These are phyloP conservation scores for Penaeus monodon DNA, from an alignment of 2,888 invertebrate genomes.

Conservation along the genomic window DNA sequence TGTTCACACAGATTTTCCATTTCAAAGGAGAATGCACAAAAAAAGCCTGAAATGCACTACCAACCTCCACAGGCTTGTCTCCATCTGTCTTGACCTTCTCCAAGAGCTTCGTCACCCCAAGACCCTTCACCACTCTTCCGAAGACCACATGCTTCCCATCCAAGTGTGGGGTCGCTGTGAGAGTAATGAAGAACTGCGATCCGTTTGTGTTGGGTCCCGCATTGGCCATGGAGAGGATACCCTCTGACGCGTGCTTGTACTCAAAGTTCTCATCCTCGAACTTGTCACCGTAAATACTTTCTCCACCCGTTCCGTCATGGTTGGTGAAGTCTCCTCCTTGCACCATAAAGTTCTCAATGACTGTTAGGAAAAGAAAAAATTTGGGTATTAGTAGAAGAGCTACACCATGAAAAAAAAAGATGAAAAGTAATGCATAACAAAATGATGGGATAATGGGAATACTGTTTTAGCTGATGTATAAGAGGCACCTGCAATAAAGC, in stretches of 20 bases:
- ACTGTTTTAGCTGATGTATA: no score
- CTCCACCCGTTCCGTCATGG: constrained; percentile 64
- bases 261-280: constrained; percentile 65
- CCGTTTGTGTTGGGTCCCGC: constrained; percentile 64
- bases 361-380: constrained; percentile 33
- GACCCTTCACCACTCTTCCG: constrained; percentile 59
- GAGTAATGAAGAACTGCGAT: constrained; percentile 65
- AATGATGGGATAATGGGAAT: no score
- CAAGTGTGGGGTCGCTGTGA: constrained; percentile 61
- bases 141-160: constrained; percentile 65
- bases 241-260: constrained; percentile 54
- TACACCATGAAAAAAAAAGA: no score
- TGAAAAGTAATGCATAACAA: no score
- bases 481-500: no score
- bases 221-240: constrained; percentile 65
- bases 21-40: no score
- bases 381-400: background rate
- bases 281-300: constrained; percentile 64
- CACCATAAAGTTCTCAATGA: constrained; percentile 64
- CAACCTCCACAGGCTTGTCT: constrained; percentile 56
- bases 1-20: no score
- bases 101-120: constrained; percentile 42
- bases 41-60: background rate
- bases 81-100: constrained; percentile 52
- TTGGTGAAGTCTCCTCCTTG: constrained; percentile 65